Evolutionary conservation across 2,797 vertebrate species (phyloP).

Genomic region (Synanceia verrucosa): DNA sequence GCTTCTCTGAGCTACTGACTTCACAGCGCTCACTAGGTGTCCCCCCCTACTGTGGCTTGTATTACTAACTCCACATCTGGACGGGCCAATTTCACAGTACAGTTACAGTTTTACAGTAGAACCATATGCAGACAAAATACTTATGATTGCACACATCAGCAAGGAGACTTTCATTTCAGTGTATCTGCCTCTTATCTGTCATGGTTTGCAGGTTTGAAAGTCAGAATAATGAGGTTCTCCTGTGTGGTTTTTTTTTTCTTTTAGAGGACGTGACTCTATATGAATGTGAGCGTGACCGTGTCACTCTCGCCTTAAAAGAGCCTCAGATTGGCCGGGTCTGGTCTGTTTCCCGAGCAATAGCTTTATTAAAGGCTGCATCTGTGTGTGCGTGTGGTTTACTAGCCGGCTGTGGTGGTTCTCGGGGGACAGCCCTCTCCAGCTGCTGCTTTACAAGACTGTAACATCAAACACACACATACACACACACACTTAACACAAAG

Average conservation of each 20-base stretch:
- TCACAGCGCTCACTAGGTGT: constrained; percentile 62
- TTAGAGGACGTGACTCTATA: constrained; percentile 34
- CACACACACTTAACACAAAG: constrained; percentile 56
- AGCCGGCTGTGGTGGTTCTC: constrained; percentile 75
- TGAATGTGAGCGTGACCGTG: constrained; percentile 54
- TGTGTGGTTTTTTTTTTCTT: no score
- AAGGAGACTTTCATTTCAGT: constrained; percentile 20
- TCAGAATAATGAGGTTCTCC: constrained; percentile 40
- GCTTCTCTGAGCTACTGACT: constrained; percentile 69
- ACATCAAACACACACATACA: constrained; percentile 81
- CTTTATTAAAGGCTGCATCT: constrained; percentile 75
- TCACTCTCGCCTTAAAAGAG: constrained; percentile 58
- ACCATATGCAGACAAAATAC: constrained; percentile 58
- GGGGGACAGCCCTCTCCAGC: constrained; percentile 82
- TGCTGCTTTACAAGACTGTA: constrained; percentile 83
- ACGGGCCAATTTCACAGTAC: constrained; percentile 63
- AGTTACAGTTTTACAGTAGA: constrained; percentile 68
- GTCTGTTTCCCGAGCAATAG: constrained; percentile 68
- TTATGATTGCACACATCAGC: constrained; percentile 31
- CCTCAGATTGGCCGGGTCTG: constrained; percentile 59
- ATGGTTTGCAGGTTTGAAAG: constrained; percentile 10
- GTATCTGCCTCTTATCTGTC: background rate
- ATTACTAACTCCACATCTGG: constrained; percentile 76
- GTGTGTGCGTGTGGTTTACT: constrained; percentile 76
- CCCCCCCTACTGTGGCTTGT: constrained; percentile 67